Percentiles rank a stretch among this genome's conserved stretches.
Conservation (phyloP, 2,113 vertebrate species). For the Prietella phreatophila region DNA sequence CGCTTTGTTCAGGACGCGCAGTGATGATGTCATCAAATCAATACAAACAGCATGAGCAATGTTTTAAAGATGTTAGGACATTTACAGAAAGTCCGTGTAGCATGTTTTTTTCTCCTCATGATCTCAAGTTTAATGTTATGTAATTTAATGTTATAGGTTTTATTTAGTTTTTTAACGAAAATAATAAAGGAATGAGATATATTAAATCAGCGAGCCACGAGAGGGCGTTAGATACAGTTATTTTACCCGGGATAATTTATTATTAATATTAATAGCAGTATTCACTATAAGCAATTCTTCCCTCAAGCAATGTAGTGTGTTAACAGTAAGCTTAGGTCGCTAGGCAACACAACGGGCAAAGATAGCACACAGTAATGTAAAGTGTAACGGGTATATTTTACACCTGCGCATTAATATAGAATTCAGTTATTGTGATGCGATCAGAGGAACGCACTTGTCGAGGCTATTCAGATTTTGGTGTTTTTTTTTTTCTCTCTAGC, state of each 20-base stretch:
- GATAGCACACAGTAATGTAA: too few species aligned
- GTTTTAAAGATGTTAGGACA: background rate
- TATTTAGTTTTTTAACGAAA: background rate
- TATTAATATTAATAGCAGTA: background rate
- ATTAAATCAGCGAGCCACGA: background rate
- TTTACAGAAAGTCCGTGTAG: background rate
- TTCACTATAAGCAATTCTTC: background rate
- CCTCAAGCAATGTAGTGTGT: background rate
- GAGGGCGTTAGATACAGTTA: background rate
- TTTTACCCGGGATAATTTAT: too few species aligned
- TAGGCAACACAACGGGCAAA: too few species aligned
- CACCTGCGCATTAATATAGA: background rate
- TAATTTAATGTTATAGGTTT: background rate
- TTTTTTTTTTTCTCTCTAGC: too few species aligned
- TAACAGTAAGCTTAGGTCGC: too few species aligned
- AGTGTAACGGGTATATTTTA: background rate
- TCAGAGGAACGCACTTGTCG: too few species aligned
- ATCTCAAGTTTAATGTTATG: background rate
- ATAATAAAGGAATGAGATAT: background rate
- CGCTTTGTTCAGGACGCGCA: background rate
- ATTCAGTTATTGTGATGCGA: too few species aligned
- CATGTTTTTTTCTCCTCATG: background rate
- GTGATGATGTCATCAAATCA: slow-evolving; percentile 10
- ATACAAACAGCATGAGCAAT: background rate
- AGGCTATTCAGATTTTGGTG: too few species aligned